A percentile compares a stretch with the other conserved stretches of the same genome.
phyloP scores from a whole-genome alignment of 2,113 vertebrate genomes.

The Prochilodus magdalenae region DNA sequence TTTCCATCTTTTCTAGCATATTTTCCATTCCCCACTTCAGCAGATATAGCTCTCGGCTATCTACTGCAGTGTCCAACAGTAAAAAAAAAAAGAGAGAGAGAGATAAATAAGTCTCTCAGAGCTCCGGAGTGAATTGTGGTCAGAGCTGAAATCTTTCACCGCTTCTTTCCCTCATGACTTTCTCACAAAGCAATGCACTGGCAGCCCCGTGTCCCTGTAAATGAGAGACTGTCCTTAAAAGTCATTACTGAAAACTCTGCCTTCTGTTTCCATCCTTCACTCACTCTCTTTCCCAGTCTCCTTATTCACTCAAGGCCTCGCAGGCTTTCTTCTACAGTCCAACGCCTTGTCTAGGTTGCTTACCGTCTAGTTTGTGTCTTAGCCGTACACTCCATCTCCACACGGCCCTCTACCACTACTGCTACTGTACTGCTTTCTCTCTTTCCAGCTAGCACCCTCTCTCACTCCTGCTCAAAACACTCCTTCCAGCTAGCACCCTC shows the following conservation, averaged over 20 bases:
- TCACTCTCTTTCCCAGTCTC: not conserved
- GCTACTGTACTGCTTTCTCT: too few relatives aligned
- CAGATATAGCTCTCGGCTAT: constrained; percentile 19
- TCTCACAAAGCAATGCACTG: constrained; percentile 20
- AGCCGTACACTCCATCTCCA: not conserved
- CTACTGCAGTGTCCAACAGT: constrained; percentile 14
- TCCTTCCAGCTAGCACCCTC: not conserved
- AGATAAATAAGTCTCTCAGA: constrained; percentile 26
- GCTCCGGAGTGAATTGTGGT: constrained; percentile 44
- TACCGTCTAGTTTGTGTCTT: not conserved
- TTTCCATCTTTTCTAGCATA: constrained; percentile 12
- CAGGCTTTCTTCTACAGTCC: not conserved
- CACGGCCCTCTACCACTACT: too few relatives aligned
- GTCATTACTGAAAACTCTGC: constrained; percentile 22
- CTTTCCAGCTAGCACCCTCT: too few relatives aligned
- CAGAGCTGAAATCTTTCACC: constrained; percentile 25
- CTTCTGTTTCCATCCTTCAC: not conserved
- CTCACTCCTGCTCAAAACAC: too few relatives aligned
- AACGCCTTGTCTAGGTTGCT: not conserved
- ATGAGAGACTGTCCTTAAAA: constrained; percentile 15
- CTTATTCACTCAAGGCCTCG: not conserved
- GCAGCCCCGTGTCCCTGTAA: constrained; percentile 41
- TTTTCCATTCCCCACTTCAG: constrained; percentile 32
- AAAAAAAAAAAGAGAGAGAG: not conserved
- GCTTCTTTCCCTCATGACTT: constrained; percentile 15